These are phyloP conservation scores for Brachyalestes nurse DNA, from an alignment of 2,797 vertebrate species.

Conservation along the genomic window DNA sequence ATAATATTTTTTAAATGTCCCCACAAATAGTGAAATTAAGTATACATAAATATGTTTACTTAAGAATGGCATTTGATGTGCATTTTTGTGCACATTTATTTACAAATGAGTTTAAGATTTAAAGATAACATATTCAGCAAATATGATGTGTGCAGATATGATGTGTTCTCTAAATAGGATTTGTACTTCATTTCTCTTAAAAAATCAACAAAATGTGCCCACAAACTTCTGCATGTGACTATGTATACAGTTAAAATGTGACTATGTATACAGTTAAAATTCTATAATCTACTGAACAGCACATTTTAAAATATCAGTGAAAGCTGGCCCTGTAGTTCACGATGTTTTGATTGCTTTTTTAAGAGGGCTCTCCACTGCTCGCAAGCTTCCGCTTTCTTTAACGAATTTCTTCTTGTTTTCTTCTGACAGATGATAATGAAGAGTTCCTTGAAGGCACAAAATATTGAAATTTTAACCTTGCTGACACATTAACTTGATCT, in stretches of 20 bases:
- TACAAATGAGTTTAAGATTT: too few species aligned
- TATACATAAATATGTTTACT: too few species aligned
- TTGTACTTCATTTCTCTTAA: too few species aligned
- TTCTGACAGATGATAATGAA: slow-evolving; percentile 9
- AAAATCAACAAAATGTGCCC: too few species aligned
- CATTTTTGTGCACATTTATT: too few species aligned
- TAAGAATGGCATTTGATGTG: too few species aligned
- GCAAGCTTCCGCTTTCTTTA: slow-evolving; percentile 1
- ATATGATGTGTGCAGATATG: too few species aligned
- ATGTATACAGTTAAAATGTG: neutral
- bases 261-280: neutral
- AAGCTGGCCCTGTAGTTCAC: neutral
- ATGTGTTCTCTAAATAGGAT: too few species aligned
- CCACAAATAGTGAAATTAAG: too few species aligned
- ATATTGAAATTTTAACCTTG: slow-evolving; percentile 6
- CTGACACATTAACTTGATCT: slow-evolving; percentile 16
- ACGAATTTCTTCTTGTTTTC: neutral
- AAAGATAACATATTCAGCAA: too few species aligned
- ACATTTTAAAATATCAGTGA: neutral
- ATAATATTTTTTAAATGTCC: too few species aligned
- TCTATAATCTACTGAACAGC: neutral
- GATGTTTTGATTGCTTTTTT: slow-evolving; percentile 5
- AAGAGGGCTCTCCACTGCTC: neutral
- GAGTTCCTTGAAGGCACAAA: neutral
- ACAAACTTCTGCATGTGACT: neutral